A percentile compares a stretch with the other conserved stretches of the same genome.
Conservation (phyloP, 2,113 vertebrate genomes). For the Nansenia antarctica region DNA sequence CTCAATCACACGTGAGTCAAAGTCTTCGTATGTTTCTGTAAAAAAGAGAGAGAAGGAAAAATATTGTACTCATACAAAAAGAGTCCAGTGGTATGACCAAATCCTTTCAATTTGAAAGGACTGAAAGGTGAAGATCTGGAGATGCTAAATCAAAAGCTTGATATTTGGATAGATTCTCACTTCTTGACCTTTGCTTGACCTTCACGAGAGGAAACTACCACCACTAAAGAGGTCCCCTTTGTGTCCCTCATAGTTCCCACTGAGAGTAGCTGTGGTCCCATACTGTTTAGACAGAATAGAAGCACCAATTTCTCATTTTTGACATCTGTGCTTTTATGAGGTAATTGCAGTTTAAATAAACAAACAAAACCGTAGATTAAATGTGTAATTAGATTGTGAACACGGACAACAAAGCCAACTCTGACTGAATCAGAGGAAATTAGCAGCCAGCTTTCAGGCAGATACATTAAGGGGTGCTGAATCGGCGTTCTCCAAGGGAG, state of each 20-base stretch:
- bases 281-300: not conserved
- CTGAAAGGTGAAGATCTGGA: too few relatives aligned
- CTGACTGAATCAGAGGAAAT: not conserved
- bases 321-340: not conserved
- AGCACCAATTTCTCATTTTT: not conserved
- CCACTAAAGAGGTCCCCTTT: not conserved
- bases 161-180: too few relatives aligned
- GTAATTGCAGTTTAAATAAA: constrained; percentile 1
- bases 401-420: not conserved
- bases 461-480: not conserved
- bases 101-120: not conserved
- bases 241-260: not conserved
- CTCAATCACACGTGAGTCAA: constrained; percentile 91
- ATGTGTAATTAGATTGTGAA: not conserved
- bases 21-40: constrained; percentile 89
- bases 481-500: not conserved
- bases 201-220: not conserved
- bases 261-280: not conserved
- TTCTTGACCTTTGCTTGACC: too few relatives aligned
- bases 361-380: not conserved
- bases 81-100: not conserved
- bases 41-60: constrained; percentile 48
- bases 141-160: not conserved
- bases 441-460: not conserved
- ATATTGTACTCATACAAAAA: not conserved